Percentiles rank a stretch among this genome's conserved stretches.
Evolutionary conservation across 1,140 invertebrate species (phyloP).

Genomic region (Drosophila asahinai): DNA sequence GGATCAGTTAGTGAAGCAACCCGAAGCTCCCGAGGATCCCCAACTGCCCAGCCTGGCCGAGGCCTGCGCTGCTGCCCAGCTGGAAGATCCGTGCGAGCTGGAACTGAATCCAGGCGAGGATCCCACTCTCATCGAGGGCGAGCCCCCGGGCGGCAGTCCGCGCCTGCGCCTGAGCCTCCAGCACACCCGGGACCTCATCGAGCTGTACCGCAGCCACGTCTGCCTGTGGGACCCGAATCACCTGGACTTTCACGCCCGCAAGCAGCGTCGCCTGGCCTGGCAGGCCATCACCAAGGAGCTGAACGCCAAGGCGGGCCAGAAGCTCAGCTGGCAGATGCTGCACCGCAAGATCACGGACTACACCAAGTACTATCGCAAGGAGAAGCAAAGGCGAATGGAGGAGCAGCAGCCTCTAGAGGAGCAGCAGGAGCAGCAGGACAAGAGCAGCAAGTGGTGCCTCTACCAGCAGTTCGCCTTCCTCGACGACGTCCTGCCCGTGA

Average conservation of each 20-base stretch:
- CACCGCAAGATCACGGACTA: slow-evolving; percentile 76
- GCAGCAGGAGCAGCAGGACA: slow-evolving; percentile 16
- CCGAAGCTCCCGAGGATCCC: background rate
- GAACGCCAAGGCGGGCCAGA: slow-evolving; percentile 12
- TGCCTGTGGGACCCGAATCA: slow-evolving; percentile 78
- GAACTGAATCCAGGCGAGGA: background rate
- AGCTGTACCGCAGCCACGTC: slow-evolving; percentile 55
- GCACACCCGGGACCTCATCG: slow-evolving; percentile 53
- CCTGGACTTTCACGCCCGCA: slow-evolving; percentile 59
- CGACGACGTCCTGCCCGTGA: slow-evolving; percentile 69
- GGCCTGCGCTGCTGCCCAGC: slow-evolving; percentile 5
- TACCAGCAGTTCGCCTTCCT: slow-evolving; percentile 71
- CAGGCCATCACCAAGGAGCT: slow-evolving; percentile 56
- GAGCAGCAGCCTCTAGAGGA: background rate
- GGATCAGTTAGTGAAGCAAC: background rate
- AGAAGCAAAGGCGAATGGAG: slow-evolving; percentile 34
- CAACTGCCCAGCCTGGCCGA: slow-evolving; percentile 16
- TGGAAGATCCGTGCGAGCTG: slow-evolving; percentile 7
- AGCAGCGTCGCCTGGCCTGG: slow-evolving; percentile 62
- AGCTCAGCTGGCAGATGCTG: slow-evolving; percentile 61
- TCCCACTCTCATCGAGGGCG: background rate
- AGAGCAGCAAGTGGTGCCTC: slow-evolving; percentile 56
- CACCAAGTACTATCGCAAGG: slow-evolving; percentile 68
- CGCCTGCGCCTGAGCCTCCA: slow-evolving; percentile 49
- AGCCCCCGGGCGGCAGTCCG: background rate